phyloP scores from a whole-genome alignment of 1,140 invertebrate genomes.

The Hylaeus volcanicus region DNA sequence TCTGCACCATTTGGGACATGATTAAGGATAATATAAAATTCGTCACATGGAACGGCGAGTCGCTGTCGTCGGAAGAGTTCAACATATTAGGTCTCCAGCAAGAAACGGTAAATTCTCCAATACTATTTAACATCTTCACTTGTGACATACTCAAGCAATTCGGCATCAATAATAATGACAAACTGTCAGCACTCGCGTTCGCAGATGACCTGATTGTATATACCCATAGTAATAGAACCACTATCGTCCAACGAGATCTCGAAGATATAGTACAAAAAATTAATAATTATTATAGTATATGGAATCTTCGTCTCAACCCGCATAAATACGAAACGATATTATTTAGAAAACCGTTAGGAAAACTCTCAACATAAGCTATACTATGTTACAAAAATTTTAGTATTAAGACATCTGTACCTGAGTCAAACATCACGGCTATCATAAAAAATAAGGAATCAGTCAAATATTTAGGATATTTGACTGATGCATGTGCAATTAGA shows the following conservation, averaged over 20 bases:
- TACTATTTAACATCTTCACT: constrained; percentile 51
- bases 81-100: constrained; percentile 47
- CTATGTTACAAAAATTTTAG: no score
- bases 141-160: constrained; percentile 19
- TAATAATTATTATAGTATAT: constrained; percentile 27
- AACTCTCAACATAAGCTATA: no score
- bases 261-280: constrained; percentile 29
- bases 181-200: constrained; percentile 13
- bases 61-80: no score
- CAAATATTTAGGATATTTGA: no score
- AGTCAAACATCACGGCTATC: no score
- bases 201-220: constrained; percentile 51
- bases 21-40: constrained; percentile 36
- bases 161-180: constrained; percentile 1
- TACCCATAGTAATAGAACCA: not conserved
- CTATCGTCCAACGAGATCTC: not conserved
- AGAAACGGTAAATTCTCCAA: constrained; percentile 49
- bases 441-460: no score
- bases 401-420: no score
- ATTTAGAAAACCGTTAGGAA: no score
- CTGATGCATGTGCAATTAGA: no score
- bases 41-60: no score
- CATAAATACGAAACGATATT: constrained; percentile 57
- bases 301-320: constrained; percentile 55
- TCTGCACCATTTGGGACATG: no score